Base-by-base conservation (phyloP, 2,797 vertebrate species). In the Enteromius mattozi region DNA sequence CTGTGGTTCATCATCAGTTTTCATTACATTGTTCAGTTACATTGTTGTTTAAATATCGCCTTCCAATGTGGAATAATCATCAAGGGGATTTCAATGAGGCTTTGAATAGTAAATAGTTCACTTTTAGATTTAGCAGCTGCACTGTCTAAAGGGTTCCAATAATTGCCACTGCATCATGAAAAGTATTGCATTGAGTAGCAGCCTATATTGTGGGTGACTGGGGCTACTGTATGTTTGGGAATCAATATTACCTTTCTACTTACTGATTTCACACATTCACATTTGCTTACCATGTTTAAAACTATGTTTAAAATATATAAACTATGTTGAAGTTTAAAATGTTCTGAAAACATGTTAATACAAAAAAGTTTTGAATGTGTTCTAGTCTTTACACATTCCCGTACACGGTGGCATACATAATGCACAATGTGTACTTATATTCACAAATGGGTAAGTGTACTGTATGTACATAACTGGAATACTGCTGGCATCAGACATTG, bases 1-100 rank as follows among this genome's bases (percentile, higher is more conserved):
- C 71, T 40, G 17, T 3, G 19, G 59, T 42, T 45, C 24, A 40
- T n/a, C 33, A 54, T 14, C 14, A 8, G 45, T 54, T 81, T 69
- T 81, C n/a, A 81, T 81, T 42, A 56, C 24, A 16, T 27, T 4
- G n/a, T 70, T 68, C 78, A 54, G 47, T 80, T 70, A 80, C 21
- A 40, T 16, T 47, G 45, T 14, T 3, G 4, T 47, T 47, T 47
- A 47, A 16, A 47, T 4, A 47, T 47, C 3, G 13, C 13, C 45
- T 47, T 80, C 7, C 42, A 85, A 0, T 74, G 9, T 80, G 16
- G 8, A 59, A 78, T 19, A 40, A 40, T 10, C 61, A 24, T 40
- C 56, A 42, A 74, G 69, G n/a, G 65, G 40, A 72, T 79, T 56
- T 80, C 16, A 27, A 19, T 42, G 49, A 40, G 33, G 4, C 33